Conservation (phyloP, 2,113 vertebrate species). For the Scomber colias region DNA sequence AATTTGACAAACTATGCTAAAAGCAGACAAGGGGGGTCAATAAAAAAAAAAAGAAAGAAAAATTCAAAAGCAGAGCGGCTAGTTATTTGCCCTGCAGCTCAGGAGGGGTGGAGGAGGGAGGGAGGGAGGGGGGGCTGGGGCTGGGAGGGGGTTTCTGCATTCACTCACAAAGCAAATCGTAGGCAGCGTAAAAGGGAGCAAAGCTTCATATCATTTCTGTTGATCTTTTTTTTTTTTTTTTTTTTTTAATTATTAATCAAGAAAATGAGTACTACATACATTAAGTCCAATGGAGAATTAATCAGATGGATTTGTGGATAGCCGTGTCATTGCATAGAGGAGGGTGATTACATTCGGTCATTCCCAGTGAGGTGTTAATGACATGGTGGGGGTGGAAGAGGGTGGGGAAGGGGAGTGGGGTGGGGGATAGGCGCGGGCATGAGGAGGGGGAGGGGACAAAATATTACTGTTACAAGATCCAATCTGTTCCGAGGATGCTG, state of each 20-base stretch:
- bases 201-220: conserved; percentile 63
- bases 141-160: conserved; percentile 28
- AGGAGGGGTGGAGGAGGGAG: not conserved
- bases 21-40: conserved; percentile 41
- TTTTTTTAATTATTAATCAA: conserved; percentile 41
- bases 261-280: conserved; percentile 47
- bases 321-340: conserved; percentile 86
- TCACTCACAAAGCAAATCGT: conserved; percentile 57
- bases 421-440: conserved; percentile 13
- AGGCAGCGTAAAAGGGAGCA: conserved; percentile 59
- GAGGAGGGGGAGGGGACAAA: conserved; percentile 30
- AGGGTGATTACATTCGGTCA: conserved; percentile 79
- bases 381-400: conserved; percentile 37
- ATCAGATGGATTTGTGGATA: conserved; percentile 68
- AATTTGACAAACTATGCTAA: conserved; percentile 11
- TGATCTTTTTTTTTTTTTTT: conserved; percentile 35
- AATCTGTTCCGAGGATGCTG: conserved; percentile 35
- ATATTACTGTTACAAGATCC: conserved; percentile 50
- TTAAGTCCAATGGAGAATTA: conserved; percentile 65
- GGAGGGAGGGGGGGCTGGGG: not conserved
- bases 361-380: conserved; percentile 82
- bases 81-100: conserved; percentile 40
- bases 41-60: conserved; percentile 27
- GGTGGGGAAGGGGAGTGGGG: not conserved
- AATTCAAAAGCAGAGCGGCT: conserved; percentile 43